phyloP scores from a whole-genome alignment of 37 sponge, comb jelly and placozoan genomes.

The Agelas oroides region DNA sequence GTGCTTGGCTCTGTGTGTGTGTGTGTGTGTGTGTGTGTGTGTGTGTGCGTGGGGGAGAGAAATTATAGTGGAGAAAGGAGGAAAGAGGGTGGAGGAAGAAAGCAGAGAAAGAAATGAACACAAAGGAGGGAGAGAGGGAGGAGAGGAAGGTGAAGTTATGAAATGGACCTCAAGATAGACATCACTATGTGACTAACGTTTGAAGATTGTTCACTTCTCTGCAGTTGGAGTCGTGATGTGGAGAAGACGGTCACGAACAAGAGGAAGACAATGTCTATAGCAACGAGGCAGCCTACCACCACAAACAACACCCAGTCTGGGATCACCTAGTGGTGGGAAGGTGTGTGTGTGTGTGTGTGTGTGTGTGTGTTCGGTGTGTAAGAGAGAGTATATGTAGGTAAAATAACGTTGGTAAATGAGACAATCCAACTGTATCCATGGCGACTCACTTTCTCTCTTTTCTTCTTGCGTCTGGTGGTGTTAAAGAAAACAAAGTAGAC shows the following conservation, averaged over 20 bases:
- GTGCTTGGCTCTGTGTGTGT: too few relatives aligned
- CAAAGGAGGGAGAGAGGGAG: not conserved
- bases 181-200: slow-evolving; percentile 22
- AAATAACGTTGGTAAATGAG: too few relatives aligned
- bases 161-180: not conserved
- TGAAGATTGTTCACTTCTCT: slow-evolving; percentile 11
- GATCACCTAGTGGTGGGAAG: too few relatives aligned
- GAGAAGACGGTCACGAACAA: slow-evolving; percentile 56
- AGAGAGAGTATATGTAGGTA: too few relatives aligned
- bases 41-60: too few relatives aligned
- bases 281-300: slow-evolving; percentile 49
- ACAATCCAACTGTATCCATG: too few relatives aligned
- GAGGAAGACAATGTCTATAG: slow-evolving; percentile 49
- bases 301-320: slow-evolving; percentile 60
- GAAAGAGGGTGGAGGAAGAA: too few relatives aligned
- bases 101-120: too few relatives aligned
- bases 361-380: too few relatives aligned
- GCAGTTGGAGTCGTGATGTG: slow-evolving; percentile 33
- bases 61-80: not conserved
- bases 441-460: not conserved
- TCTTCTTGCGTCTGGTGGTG: slow-evolving; percentile 16
- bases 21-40: too few relatives aligned
- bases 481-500: slow-evolving; percentile 65
- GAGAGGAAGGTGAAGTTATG: not conserved
- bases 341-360: too few relatives aligned